A percentile compares a stretch with the other conserved stretches of the same genome.
phyloP scores from a whole-genome alignment of 1,140 invertebrate genomes.

The Nixonia krombeini region DNA sequence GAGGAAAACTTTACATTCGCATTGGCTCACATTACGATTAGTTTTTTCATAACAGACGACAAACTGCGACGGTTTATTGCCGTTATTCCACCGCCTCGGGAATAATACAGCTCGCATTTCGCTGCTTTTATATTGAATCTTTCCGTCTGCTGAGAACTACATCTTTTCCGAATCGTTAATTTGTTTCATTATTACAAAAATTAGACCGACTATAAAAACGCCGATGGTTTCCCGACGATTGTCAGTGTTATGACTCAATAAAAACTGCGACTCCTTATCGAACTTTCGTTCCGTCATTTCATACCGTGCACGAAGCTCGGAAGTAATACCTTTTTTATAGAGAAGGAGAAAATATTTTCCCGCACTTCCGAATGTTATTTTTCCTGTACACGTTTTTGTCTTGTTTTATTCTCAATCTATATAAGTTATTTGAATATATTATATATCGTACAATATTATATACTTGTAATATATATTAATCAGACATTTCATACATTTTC shows the following conservation, averaged over 20 bases:
- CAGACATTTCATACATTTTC: no score
- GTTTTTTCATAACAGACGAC: background rate
- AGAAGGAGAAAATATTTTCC: no score
- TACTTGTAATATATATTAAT: no score
- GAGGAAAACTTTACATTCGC: no score
- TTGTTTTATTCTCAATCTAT: no score
- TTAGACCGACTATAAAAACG: background rate
- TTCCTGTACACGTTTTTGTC: no score
- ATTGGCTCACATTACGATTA: background rate
- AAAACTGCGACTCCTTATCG: background rate
- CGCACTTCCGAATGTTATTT: no score
- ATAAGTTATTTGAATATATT: no score
- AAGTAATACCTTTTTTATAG: no score
- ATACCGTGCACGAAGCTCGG: no score
- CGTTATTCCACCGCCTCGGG: background rate
- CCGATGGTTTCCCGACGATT: background rate
- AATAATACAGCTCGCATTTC: background rate
- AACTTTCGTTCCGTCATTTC: no score
- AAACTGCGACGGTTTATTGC: slow-evolving; percentile 1
- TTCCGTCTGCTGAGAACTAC: background rate
- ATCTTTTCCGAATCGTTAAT: slow-evolving; percentile 3
- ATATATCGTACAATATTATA: no score
- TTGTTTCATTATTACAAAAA: background rate
- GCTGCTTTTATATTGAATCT: slow-evolving; percentile 1
- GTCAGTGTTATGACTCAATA: background rate